Base-by-base conservation (phyloP, 2,888 invertebrate genomes). In the Hemicrepidius hirtus region DNA sequence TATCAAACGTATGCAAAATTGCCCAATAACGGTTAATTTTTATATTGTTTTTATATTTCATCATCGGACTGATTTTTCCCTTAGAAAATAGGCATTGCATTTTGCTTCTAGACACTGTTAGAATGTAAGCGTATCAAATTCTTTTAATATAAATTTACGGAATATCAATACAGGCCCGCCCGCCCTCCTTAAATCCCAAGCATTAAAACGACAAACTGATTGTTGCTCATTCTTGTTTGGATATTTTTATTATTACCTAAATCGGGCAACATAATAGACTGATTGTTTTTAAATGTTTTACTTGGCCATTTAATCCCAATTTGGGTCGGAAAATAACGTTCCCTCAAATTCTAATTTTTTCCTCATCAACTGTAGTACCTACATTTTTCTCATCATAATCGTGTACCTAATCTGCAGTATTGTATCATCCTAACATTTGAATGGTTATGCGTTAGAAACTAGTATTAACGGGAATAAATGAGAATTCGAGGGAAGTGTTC, bases 1-100 rank as follows among this genome's bases (percentile, higher is more conserved):
- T 72, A 72, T 72, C 72, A 72, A 49, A 32, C 21, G 35, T 32
- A 20, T 20, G 12, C 37, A 35, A 37, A 16, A 37, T 57, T 37
- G 37, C 35, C 57, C 37, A 28, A 53, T 53, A 46, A 13, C 32
- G 1, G 5, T 46, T 50, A 24, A 53, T 53, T 53, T 53, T 28
- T 64, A 64, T 50, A 44, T 46, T 24, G 20, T 24, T n/a, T 53
- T 50, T 55, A 41, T 53, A 18, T 65, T 57, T 0, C 9, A 37
- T 18, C 18, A 49, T 9, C 49, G 18, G 53, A 41, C 44, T 67
- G 20, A 41, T 67, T 44, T 55, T 41, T 13, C 7, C 20, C 18
- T 2, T 18, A 40, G 40, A 46, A 18, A 46, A 46, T 18, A 18
- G 13, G 6, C 13, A n/a, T 18, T 16, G 18, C 18, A 46, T 16